Percentiles rank a stretch among this genome's conserved stretches.
Conservation (phyloP, 2,888 invertebrate genomes). For the Hydropsyche betteni region DNA sequence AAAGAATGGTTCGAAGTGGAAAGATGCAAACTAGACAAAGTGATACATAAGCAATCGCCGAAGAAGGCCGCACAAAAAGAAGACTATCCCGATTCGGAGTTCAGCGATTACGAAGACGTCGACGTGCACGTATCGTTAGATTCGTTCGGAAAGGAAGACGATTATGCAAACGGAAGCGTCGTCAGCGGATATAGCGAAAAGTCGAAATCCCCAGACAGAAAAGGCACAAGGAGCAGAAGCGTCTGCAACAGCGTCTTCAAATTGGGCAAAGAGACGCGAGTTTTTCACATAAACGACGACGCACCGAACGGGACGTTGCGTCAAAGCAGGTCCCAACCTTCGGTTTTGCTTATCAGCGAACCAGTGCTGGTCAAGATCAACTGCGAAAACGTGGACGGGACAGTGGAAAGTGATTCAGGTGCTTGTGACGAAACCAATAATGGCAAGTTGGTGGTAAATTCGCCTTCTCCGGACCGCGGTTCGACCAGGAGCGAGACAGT, state of each 20-base stretch:
- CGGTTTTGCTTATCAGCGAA: constrained; percentile 47
- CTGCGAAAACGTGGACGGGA: constrained; percentile 41
- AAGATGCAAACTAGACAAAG: constrained; percentile 46
- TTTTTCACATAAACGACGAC: constrained; percentile 29
- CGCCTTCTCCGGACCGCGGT: constrained; percentile 43
- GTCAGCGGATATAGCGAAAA: constrained; percentile 42
- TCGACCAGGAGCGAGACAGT: constrained; percentile 43
- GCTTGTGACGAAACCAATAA: constrained; percentile 32
- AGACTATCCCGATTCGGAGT: constrained; percentile 50
- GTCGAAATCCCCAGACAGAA: constrained; percentile 30
- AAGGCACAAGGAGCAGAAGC: constrained; percentile 43
- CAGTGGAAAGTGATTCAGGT: constrained; percentile 7
- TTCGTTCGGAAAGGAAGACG: constrained; percentile 47
- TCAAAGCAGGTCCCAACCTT: constrained; percentile 51
- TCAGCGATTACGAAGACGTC: constrained; percentile 51
- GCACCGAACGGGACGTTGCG: constrained; percentile 26
- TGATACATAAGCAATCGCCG: constrained; percentile 33
- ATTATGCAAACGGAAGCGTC: constrained; percentile 39
- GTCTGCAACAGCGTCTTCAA: constrained; percentile 47
- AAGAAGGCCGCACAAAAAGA: constrained; percentile 21
- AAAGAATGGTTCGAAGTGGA: constrained; percentile 51
- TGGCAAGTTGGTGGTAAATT: constrained; percentile 32
- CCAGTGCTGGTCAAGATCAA: constrained; percentile 47
- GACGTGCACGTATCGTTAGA: constrained; percentile 44
- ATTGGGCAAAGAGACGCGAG: constrained; percentile 35